Base-by-base conservation (phyloP, 2,797 vertebrate genomes). In the Sandelia bainsii region DNA sequence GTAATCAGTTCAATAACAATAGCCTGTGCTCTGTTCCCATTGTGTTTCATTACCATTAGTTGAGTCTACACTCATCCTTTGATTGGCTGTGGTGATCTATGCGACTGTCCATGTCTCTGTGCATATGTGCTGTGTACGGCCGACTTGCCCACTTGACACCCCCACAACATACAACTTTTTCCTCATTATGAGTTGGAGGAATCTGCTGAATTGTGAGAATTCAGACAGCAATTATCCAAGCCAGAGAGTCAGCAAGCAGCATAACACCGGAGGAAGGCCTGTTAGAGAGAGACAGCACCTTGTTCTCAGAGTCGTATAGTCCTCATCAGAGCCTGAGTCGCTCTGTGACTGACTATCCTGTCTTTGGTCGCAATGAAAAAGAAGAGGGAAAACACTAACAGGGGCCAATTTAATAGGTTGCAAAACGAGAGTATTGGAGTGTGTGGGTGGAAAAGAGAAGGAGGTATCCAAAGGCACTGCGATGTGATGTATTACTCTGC, bases 161-260 rank as follows among this genome's bases (percentile, higher is more conserved):
- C 32, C 20, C 72, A 40, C 76, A 65, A 58, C 72, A 59, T 62
- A 48, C 61, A 75, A 52, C 74, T 72, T 63, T 72, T 59, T 69
- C 52, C 81, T 90, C 88, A 83, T 90, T 87, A 91, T 69, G 72
- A 87, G 70, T 79, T 3, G 34, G 69, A 73, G 64, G 57, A 86
- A 84, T 89, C 62, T 81, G 87, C 88, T 87, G 89, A 85, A 81
- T 72, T 75, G 58, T 70, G 71, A 14, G 69, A 79, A 84, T 76
- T 42, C 65, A 69, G 76, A 86, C 80, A 62, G 84, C 87, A 93
- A 91, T 92, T 92, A 92, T 75, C 82, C 72, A 49, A 83, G 83
- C 66, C 37, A 44, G 74, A 77, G 80, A 81, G 80, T 79, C 85
- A 80, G 87, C 86, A 69, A 77, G 75, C 83, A 45, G 60, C 72